phyloP scores from a whole-genome alignment of 2,797 vertebrate genomes.

The Aythya fuligula region DNA sequence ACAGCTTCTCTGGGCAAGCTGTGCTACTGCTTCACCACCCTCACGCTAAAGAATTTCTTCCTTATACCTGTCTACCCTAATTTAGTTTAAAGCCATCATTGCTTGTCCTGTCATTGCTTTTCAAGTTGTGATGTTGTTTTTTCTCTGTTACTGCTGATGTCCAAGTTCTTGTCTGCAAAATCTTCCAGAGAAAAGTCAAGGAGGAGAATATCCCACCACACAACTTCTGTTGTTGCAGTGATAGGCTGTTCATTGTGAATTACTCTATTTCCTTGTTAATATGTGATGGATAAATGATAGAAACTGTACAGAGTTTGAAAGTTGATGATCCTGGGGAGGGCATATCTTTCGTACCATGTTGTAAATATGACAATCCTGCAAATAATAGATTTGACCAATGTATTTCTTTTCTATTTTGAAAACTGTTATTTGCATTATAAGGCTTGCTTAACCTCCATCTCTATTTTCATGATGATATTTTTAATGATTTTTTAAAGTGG shows the following conservation, averaged over 20 bases:
- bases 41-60: no score
- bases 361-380: background rate
- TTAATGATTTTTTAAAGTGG: background rate
- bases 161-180: background rate
- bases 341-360: background rate
- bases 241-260: background rate
- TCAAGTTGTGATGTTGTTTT: background rate
- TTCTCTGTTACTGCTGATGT: background rate
- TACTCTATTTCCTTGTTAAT: background rate
- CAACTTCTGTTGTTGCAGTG: background rate
- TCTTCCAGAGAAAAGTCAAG: background rate
- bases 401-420: background rate
- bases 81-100: no score
- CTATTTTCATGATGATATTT: background rate
- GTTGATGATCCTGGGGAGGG: background rate
- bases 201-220: background rate
- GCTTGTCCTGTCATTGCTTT: background rate
- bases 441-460: background rate
- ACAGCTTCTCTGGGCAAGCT: no score
- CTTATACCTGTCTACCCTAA: no score
- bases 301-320: rapidly evolving
- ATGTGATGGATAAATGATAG: background rate
- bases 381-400: background rate
- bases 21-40: no score
- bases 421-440: background rate